Base-by-base conservation (phyloP, 2,113 vertebrate genomes). In the Pachyramphus minor region DNA sequence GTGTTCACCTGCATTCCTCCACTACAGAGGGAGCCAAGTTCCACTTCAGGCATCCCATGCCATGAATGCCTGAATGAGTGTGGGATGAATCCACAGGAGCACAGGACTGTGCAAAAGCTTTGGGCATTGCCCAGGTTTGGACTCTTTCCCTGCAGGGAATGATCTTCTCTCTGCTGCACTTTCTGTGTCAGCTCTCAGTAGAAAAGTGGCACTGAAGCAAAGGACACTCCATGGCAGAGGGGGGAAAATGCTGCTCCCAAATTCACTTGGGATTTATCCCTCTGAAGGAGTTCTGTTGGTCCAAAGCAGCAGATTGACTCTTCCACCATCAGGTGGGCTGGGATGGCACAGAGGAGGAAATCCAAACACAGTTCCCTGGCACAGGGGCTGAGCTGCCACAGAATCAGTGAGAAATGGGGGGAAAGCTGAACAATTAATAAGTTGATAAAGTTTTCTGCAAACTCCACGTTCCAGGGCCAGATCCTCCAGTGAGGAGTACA, bases 1-100 rank as follows among this genome's bases (percentile, higher is more conserved):
- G 93, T 89, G 92, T 87, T 94, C 92, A 91, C 78, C 93, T 95
- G 92, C 95, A 85, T 97, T 95, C 82, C 92, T 96, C 16, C 71
- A 41, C 81, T 79, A 44, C 30, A 82, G 87, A 95, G 27, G 30
- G 47, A 94, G 74, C 74, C 90, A 85, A 94, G 71, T 68, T 78
- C 69, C 47, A 52, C 78, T 84, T 50, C 59, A 84, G 87, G 80
- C 80, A 91, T 53, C 74, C 62, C 69, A 25, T 75, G 69, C 68
- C 81, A 49, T 39, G 56, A 78, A 75, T 39, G 52, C 30, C 78
- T 59, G 4, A 55, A 31, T 8, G 81, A 68, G 41, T 31, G 78
- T 25, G 37, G 66, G 81, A 18, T 49, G 78, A 71, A 55, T 8
- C 21, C 49, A 39, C 47, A 84, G 59, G 14, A 71, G 59, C 13